These are phyloP conservation scores for Calephelis nemesis DNA, from an alignment of 1,140 invertebrate genomes.

Conservation along the genomic window DNA sequence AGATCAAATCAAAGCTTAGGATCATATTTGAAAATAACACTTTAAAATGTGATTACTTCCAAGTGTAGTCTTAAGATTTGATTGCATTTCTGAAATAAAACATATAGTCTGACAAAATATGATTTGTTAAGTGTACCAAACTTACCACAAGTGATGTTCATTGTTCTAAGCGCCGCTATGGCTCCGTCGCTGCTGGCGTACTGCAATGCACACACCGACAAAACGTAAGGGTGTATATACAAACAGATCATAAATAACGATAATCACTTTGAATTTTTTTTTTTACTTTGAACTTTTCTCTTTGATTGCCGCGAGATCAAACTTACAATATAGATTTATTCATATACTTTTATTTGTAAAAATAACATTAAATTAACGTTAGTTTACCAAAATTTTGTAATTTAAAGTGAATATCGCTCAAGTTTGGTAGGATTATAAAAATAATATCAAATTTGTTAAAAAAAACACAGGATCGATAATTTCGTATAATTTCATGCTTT, in stretches of 20 bases:
- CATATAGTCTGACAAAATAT: not conserved
- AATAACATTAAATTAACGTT: no score
- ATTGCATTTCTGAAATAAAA: not conserved
- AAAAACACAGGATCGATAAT: constrained; percentile 1
- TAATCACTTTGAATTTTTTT: constrained; percentile 39
- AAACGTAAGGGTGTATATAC: constrained; percentile 50
- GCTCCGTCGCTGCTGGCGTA: constrained; percentile 78
- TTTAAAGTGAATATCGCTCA: constrained; percentile 4
- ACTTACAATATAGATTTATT: no score
- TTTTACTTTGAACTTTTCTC: no score
- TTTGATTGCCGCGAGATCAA: no score
- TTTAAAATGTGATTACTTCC: no score
- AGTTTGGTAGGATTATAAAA: not conserved
- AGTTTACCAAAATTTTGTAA: not conserved
- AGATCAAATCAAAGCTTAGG: no score
- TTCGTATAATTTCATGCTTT: constrained; percentile 19
- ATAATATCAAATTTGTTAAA: not conserved
- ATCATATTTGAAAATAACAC: no score
- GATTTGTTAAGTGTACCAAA: constrained; percentile 21
- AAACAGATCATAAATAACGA: constrained; percentile 40
- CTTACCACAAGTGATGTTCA: constrained; percentile 61
- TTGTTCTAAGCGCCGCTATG: constrained; percentile 75
- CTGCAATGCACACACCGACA: constrained; percentile 72
- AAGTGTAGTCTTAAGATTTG: no score
- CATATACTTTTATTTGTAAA: no score